These are phyloP conservation scores for Metellina segmentata DNA, from an alignment of 2,888 invertebrate species.

Conservation along the genomic window DNA sequence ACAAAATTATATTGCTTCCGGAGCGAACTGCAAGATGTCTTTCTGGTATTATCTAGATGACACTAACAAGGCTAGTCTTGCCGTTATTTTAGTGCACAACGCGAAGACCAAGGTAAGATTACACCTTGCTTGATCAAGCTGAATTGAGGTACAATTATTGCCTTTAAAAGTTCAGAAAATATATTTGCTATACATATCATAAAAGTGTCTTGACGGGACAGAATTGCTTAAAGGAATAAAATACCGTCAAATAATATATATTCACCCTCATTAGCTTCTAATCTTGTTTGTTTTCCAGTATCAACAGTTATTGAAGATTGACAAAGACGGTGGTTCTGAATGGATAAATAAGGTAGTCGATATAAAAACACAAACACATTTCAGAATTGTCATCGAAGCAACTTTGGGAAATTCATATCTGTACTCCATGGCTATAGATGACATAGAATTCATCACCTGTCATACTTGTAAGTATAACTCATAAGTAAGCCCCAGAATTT, in stretches of 20 bases:
- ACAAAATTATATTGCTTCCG: constrained; percentile 61
- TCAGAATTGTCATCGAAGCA: constrained; percentile 52
- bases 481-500: background rate
- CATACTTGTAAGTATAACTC: constrained; percentile 31
- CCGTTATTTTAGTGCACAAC: constrained; percentile 38
- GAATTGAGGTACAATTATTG: too few relatives aligned
- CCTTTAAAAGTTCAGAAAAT: too few relatives aligned
- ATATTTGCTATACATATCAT: too few relatives aligned
- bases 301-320: constrained; percentile 20
- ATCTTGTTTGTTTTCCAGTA: constrained; percentile 9
- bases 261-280: too few relatives aligned
- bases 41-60: constrained; percentile 65
- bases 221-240: too few relatives aligned
- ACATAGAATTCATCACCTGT: constrained; percentile 65
- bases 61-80: constrained; percentile 3
- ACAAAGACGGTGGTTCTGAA: background rate
- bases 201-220: too few relatives aligned
- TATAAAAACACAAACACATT: constrained; percentile 47
- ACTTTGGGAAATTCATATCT: background rate
- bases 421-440: constrained; percentile 58
- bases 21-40: constrained; percentile 43
- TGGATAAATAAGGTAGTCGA: constrained; percentile 39
- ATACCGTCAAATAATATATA: too few relatives aligned
- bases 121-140: too few relatives aligned
- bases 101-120: constrained; percentile 42